Percentiles rank a stretch among this genome's conserved stretches.
Evolutionary conservation across 2,113 vertebrate genomes (phyloP).

Genomic region (Collichthys lucidus): DNA sequence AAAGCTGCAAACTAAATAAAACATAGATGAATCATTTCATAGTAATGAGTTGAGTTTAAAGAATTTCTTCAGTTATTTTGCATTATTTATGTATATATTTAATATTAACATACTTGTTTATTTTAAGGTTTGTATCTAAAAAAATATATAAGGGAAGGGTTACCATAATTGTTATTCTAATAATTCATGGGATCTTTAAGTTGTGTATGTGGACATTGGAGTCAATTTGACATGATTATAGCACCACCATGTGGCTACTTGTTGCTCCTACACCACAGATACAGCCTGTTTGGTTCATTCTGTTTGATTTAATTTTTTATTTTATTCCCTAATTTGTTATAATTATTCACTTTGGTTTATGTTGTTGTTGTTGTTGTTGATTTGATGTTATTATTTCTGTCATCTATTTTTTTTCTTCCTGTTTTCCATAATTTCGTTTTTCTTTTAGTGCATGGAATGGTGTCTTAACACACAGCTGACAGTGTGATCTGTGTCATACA

Average conservation of each 20-base stretch:
- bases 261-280: not conserved
- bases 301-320: constrained; percentile 4
- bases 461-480: constrained; percentile 76
- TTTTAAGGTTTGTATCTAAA: too few relatives aligned
- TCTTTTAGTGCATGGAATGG: constrained; percentile 91
- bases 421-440: constrained; percentile 82
- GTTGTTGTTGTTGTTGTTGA: constrained; percentile 11
- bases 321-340: not conserved
- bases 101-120: too few relatives aligned
- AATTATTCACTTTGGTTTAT: constrained; percentile 12
- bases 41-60: too few relatives aligned
- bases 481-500: constrained; percentile 39
- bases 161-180: too few relatives aligned
- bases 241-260: constrained; percentile 28
- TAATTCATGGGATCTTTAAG: too few relatives aligned
- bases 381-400: constrained; percentile 49
- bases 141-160: too few relatives aligned
- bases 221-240: not conserved
- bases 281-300: not conserved
- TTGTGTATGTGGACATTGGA: too few relatives aligned
- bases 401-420: constrained; percentile 52
- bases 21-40: too few relatives aligned
- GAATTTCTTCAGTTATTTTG: too few relatives aligned
- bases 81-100: too few relatives aligned
- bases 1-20: too few relatives aligned